phyloP scores from a whole-genome alignment of 1,140 invertebrate genomes.

The Phocides pigmalion region DNA sequence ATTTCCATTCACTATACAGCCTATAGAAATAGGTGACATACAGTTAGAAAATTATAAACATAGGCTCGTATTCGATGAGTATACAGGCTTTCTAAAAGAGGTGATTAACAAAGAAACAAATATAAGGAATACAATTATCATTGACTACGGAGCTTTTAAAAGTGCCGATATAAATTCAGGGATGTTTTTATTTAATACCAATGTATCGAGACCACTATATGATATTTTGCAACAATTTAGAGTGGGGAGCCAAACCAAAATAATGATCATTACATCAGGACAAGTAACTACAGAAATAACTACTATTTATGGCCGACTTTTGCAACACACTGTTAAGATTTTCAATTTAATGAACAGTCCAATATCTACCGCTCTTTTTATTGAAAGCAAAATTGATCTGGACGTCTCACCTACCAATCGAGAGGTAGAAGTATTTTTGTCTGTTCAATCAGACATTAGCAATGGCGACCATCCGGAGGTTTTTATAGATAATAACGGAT shows the following conservation, averaged over 20 bases:
- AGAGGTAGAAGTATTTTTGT: constrained; percentile 93
- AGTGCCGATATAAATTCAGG: constrained; percentile 59
- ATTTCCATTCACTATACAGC: constrained; percentile 84
- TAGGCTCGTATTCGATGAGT: constrained; percentile 88
- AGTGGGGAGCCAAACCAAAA: constrained; percentile 77
- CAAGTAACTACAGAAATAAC: constrained; percentile 88
- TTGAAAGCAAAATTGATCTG: constrained; percentile 90
- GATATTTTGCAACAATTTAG: constrained; percentile 59
- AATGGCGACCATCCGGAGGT: constrained; percentile 89
- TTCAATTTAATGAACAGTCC: constrained; percentile 85
- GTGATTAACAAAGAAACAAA: constrained; percentile 61
- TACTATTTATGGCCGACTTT: constrained; percentile 87
- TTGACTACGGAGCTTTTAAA: constrained; percentile 69
- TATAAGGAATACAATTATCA: constrained; percentile 46
- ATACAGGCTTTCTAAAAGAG: constrained; percentile 88
- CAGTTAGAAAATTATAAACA: constrained; percentile 90
- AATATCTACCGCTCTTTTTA: constrained; percentile 86
- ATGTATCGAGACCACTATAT: constrained; percentile 54
- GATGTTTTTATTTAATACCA: constrained; percentile 69
- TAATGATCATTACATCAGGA: constrained; percentile 89
- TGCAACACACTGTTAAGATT: constrained; percentile 88
- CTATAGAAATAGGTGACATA: constrained; percentile 87
- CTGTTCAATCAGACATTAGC: constrained; percentile 89
- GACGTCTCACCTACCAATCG: constrained; percentile 88
- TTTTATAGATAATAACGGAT: constrained; percentile 95